Conservation (phyloP, 2,888 invertebrate species). For the Schizotus pectinicornis region DNA sequence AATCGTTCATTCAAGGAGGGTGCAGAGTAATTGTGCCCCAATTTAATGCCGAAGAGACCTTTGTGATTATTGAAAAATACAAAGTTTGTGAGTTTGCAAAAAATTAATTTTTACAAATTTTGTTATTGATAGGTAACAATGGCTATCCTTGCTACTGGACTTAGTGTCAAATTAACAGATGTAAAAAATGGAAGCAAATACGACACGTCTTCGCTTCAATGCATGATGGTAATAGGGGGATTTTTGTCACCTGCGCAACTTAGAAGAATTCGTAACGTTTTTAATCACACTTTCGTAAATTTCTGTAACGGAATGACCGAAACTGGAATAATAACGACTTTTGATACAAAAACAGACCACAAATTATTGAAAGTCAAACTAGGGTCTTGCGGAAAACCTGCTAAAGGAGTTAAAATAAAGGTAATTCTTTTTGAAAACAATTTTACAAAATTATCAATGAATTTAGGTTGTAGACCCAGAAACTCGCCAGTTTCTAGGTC, state of each 20-base stretch:
- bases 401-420: constrained; percentile 16
- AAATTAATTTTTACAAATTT: not conserved
- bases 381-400: constrained; percentile 24
- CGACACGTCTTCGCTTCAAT: no score
- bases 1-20: constrained; percentile 34
- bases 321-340: constrained; percentile 1
- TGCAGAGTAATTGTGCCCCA: constrained; percentile 35
- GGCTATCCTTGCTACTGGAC: no score
- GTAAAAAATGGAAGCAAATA: no score
- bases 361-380: constrained; percentile 3
- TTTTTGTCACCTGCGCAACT: no score
- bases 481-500: constrained; percentile 56
- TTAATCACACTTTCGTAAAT: no score
- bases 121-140: not conserved
- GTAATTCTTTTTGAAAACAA: constrained; percentile 6
- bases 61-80: constrained; percentile 40
- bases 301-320: not conserved
- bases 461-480: constrained; percentile 38
- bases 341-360: not conserved
- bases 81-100: constrained; percentile 27
- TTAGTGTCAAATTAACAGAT: no score
- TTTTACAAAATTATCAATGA: not conserved
- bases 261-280: no score
- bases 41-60: constrained; percentile 34
- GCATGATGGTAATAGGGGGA: no score